Percentiles rank a stretch among this genome's conserved stretches.
These are phyloP conservation scores for Exocentrus adspersus DNA, from an alignment of 2,888 invertebrate genomes.

Conservation along the genomic window DNA sequence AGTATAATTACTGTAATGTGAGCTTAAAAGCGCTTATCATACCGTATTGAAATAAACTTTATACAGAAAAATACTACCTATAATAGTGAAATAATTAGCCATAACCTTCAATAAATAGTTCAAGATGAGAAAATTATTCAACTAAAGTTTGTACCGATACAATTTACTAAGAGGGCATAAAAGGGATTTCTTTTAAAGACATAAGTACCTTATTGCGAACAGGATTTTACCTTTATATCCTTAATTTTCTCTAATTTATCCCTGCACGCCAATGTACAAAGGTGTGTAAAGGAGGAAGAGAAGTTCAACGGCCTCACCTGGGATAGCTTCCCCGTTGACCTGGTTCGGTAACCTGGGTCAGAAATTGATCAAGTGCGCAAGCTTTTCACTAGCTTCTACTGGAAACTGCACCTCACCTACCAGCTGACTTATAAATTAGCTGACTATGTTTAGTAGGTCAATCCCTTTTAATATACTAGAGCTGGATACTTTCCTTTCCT, in stretches of 20 bases:
- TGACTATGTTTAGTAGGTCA: constrained; percentile 27
- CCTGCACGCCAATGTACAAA: constrained; percentile 10
- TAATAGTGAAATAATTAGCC: too few species aligned
- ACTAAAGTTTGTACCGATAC: too few species aligned
- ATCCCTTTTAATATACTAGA: constrained; percentile 22
- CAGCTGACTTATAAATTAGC: constrained; percentile 53
- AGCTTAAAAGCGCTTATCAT: too few species aligned
- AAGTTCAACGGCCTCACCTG: constrained; percentile 56
- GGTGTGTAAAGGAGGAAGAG: constrained; percentile 8
- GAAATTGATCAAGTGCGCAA: constrained; percentile 47
- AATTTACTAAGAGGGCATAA: too few species aligned
- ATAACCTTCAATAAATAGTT: too few species aligned
- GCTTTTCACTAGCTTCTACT: constrained; percentile 43
- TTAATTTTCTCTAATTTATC: not conserved
- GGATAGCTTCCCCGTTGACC: constrained; percentile 54
- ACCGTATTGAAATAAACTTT: too few species aligned
- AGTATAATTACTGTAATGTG: too few species aligned
- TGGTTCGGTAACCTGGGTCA: constrained; percentile 56
- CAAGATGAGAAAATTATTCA: too few species aligned
- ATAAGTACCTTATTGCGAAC: too few species aligned
- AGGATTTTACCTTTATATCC: too few species aligned
- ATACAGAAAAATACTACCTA: too few species aligned
- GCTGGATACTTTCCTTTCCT: not conserved
- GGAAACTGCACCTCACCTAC: constrained; percentile 49
- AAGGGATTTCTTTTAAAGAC: too few species aligned